A percentile compares a stretch with the other conserved stretches of the same genome.
Conservation (phyloP, 2,888 invertebrate genomes). For the Pardosa pseudoannulata region DNA sequence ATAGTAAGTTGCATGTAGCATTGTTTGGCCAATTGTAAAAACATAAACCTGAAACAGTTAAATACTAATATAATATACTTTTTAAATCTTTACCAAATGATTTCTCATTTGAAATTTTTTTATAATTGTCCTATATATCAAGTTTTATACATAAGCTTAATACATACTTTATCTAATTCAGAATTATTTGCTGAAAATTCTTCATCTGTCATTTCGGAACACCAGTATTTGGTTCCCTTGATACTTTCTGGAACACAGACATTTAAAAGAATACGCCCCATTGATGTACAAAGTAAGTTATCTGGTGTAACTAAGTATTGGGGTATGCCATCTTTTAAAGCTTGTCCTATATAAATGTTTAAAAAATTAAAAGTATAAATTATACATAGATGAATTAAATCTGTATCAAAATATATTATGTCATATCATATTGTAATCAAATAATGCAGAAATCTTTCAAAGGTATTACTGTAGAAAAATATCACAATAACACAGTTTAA, state of each 20-base stretch:
- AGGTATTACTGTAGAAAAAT: no score
- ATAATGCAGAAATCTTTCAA: no score
- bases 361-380: no score
- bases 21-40: slow-evolving; percentile 60
- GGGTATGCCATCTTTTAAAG: slow-evolving; percentile 58
- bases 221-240: slow-evolving; percentile 37
- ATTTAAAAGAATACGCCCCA: slow-evolving; percentile 49
- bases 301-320: slow-evolving; percentile 54
- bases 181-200: slow-evolving; percentile 12
- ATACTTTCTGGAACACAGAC: slow-evolving; percentile 32
- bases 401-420: no score
- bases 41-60: slow-evolving; percentile 50
- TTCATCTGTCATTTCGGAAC: slow-evolving; percentile 31
- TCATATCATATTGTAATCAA: no score
- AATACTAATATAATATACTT: neutral
- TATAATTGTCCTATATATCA: no score
- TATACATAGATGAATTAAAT: no score
- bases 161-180: slow-evolving; percentile 48
- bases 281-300: slow-evolving; percentile 47
- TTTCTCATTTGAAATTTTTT: no score
- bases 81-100: no score
- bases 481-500: no score
- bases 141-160: neutral
- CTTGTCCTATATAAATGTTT: slow-evolving; percentile 40
- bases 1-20: slow-evolving; percentile 54